Base-by-base conservation (phyloP, 37 sponge, comb jelly and placozoan genomes). In the Crambe crambe region DNA sequence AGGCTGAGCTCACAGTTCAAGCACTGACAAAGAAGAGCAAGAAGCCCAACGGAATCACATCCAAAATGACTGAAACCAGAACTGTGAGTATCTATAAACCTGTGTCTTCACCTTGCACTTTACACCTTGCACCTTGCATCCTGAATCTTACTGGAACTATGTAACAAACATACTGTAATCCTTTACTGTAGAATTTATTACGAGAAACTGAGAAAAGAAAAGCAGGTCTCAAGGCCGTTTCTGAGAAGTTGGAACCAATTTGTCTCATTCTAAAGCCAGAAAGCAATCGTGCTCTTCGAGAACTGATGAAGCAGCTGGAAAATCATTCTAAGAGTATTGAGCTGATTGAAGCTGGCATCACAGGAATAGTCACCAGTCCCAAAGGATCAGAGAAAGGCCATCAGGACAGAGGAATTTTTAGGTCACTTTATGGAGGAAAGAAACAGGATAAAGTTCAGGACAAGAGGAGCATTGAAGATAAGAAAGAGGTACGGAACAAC, bases 1-100 rank as follows among this genome's bases (percentile, higher is more conserved):
- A 82, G 82, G 42, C 73, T 21, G 74, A 43, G 1, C 82, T 82
- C 29, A 17, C 82, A 0, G 51, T 82, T 6, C 82, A 73, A 43
- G 82, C 74, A 5, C 63, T 82, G 32, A 34, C 42, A 41, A 82
- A 82, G 61, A 70, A 39, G 44, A 61, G 37, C 42, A 81, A 38
- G 63, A 71, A 82, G 29, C 40, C 61, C 17, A 43, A 40, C 47
- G 65, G 74, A 15, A 39, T 43, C 2, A 61, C 41, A 5, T 23
- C 72, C 35, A 72, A 59, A 44, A 58, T 82, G 1, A 54, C 56
- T 0, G 74, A 73, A 6, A 72, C 82, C 23, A 61, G 35, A 63
- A 65, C 59, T 43, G 82, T 82, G 73, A 30, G 61, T 58, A 38
- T 36, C 2, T 36, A 17, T 68, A n/a, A 8, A 62, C 17, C 9